These are phyloP conservation scores for Therioaphis trifolii DNA, from an alignment of 2,888 invertebrate genomes.

Conservation along the genomic window DNA sequence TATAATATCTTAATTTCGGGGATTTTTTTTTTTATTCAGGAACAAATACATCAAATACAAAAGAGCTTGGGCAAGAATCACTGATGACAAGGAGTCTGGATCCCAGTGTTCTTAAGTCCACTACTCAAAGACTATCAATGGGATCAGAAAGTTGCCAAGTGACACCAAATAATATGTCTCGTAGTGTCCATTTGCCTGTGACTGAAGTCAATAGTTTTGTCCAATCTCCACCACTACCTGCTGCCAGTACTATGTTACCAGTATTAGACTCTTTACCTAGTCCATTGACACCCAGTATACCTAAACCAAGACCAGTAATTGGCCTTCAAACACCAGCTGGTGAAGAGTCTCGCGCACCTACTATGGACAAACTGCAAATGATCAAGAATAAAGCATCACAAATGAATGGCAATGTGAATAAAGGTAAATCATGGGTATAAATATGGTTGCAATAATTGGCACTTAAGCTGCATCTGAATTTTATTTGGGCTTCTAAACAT, in stretches of 20 bases:
- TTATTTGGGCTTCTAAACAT: no score
- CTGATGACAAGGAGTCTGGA: conserved; percentile 76
- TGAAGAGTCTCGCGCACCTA: conserved; percentile 53
- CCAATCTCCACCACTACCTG: conserved; percentile 72
- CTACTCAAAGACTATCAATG: conserved; percentile 47
- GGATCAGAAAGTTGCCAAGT: conserved; percentile 52
- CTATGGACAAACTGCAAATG: conserved; percentile 61
- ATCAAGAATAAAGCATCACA: conserved; percentile 61
- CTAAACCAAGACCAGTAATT: conserved; percentile 69
- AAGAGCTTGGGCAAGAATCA: conserved; percentile 43
- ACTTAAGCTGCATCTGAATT: no score
- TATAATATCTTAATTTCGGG: background rate
- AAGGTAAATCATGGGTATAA: conserved; percentile 23
- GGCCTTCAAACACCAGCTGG: conserved; percentile 59
- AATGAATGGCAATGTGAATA: conserved; percentile 44
- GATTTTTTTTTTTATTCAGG: conserved; percentile 13
- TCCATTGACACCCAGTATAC: conserved; percentile 69
- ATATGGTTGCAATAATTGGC: no score
- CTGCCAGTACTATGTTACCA: conserved; percentile 87
- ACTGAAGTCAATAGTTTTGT: conserved; percentile 44
- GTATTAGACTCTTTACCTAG: conserved; percentile 90
- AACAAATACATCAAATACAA: conserved; percentile 18
- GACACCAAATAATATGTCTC: conserved; percentile 62
- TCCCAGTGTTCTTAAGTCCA: conserved; percentile 69
- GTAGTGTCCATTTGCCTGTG: conserved; percentile 64